Conservation (phyloP, 2,888 invertebrate genomes). For the Ochlodes sylvanus region DNA sequence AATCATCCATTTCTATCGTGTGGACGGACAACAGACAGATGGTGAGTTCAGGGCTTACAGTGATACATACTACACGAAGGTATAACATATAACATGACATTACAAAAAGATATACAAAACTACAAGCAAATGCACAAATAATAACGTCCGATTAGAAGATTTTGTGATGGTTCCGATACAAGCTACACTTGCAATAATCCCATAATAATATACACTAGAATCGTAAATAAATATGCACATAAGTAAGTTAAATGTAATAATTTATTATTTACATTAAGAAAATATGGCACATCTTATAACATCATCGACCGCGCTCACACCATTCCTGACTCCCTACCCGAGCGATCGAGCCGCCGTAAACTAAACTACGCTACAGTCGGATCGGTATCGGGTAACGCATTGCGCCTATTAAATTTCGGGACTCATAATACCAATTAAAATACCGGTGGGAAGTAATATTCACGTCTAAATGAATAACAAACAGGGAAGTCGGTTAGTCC, state of each 20-base stretch:
- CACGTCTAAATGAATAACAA: constrained; percentile 50
- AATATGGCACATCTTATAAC: constrained; percentile 82
- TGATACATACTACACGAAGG: constrained; percentile 31
- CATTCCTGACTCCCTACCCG: constrained; percentile 40
- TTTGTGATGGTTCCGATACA: constrained; percentile 71
- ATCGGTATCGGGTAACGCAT: constrained; percentile 42
- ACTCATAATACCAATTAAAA: constrained; percentile 82
- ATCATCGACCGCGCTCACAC: constrained; percentile 72
- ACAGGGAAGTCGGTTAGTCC: constrained; percentile 46
- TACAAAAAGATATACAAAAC: constrained; percentile 56
- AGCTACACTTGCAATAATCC: constrained; percentile 53
- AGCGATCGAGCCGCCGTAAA: constrained; percentile 43
- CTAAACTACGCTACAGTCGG: constrained; percentile 50
- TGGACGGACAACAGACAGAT: constrained; percentile 20
- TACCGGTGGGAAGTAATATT: constrained; percentile 83
- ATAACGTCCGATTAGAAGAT: constrained; percentile 63
- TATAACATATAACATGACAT: constrained; percentile 39
- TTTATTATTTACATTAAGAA: constrained; percentile 83
- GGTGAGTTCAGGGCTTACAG: constrained; percentile 31
- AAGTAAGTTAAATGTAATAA: constrained; percentile 67
- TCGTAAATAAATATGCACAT: constrained; percentile 81
- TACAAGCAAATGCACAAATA: constrained; percentile 82
- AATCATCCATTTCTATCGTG: constrained; percentile 42
- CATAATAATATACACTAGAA: constrained; percentile 59
- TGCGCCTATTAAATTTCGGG: constrained; percentile 59